Percentiles rank a stretch among this genome's conserved stretches.
Conservation (phyloP, 2,113 vertebrate species). For the Turnix velox region DNA sequence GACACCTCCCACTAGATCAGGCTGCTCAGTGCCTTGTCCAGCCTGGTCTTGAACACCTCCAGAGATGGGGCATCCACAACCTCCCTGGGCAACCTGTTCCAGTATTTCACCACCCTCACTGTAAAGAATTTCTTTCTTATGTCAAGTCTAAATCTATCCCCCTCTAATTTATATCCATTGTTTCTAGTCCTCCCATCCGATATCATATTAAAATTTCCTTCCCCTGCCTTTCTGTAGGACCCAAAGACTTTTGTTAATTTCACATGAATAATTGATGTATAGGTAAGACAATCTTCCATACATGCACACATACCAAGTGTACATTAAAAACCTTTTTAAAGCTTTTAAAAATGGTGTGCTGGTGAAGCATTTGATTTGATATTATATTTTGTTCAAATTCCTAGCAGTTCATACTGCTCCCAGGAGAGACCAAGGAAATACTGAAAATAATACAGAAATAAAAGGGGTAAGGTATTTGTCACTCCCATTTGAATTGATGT, state of each 20-base stretch:
- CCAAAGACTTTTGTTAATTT: neutral
- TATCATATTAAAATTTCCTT: too few species aligned
- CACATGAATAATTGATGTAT: neutral
- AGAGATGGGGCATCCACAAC: too few species aligned
- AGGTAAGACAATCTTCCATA: neutral
- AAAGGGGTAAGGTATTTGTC: constrained; percentile 87
- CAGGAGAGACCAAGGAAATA: constrained; percentile 64
- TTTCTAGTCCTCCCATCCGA: too few species aligned
- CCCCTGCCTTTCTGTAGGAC: too few species aligned
- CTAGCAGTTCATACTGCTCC: constrained; percentile 51
- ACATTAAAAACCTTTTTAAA: neutral
- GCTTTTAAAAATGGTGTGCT: constrained; percentile 16
- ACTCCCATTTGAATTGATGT: constrained; percentile 83
- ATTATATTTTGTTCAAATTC: constrained; percentile 58
- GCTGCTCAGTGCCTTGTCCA: too few species aligned
- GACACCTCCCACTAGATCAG: too few species aligned
- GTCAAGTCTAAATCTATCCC: too few species aligned
- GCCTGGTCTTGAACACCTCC: too few species aligned
- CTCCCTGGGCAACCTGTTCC: too few species aligned
- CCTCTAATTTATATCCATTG: too few species aligned
- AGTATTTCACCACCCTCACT: too few species aligned
- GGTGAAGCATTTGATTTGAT: constrained; percentile 50
- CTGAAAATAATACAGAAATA: constrained; percentile 72
- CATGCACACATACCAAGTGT: neutral
- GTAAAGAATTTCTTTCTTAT: too few species aligned